These are phyloP conservation scores for Lampris megalopsis DNA, from an alignment of 2,113 vertebrate species.

Conservation along the genomic window DNA sequence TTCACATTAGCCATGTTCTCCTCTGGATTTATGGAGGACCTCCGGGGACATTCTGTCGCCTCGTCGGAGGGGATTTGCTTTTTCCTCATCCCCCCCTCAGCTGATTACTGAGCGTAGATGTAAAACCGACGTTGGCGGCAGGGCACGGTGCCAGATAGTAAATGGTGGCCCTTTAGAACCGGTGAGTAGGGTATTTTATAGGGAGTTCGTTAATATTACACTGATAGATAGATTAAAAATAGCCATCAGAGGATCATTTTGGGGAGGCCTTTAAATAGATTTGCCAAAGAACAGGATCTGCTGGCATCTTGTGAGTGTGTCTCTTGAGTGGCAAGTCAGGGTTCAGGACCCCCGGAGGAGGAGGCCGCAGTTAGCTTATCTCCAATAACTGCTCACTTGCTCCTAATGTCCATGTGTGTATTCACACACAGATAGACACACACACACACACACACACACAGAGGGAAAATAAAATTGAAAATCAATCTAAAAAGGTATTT, in stretches of 20 bases:
- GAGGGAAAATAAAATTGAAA: not conserved
- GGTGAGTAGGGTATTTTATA: not conserved
- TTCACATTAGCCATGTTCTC: conserved; percentile 24
- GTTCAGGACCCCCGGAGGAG: conserved; percentile 43
- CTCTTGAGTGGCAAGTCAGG: conserved; percentile 54
- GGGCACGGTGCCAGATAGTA: not conserved
- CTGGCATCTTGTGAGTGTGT: conserved; percentile 62
- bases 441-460: not conserved
- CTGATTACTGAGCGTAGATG: not conserved
- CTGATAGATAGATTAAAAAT: conserved; percentile 15
- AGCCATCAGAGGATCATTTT: conserved; percentile 44
- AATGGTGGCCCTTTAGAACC: not conserved
- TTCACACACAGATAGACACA: not conserved
- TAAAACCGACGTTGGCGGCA: conserved; percentile 4
- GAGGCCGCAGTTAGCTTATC: conserved; percentile 55
- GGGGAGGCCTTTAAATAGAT: conserved; percentile 62
- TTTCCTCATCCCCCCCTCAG: conserved; percentile 3
- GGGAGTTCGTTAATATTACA: not conserved
- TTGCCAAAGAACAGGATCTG: conserved; percentile 64
- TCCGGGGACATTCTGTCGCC: conserved; percentile 36
- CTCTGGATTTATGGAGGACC: conserved; percentile 48
- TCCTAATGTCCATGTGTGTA: not conserved
- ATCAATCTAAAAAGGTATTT: not conserved
- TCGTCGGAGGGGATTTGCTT: conserved; percentile 37
- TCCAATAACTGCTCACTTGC: conserved; percentile 44